Evolutionary conservation across 2,113 vertebrate genomes (phyloP).

Genomic region (Gymnogyps californianus): DNA sequence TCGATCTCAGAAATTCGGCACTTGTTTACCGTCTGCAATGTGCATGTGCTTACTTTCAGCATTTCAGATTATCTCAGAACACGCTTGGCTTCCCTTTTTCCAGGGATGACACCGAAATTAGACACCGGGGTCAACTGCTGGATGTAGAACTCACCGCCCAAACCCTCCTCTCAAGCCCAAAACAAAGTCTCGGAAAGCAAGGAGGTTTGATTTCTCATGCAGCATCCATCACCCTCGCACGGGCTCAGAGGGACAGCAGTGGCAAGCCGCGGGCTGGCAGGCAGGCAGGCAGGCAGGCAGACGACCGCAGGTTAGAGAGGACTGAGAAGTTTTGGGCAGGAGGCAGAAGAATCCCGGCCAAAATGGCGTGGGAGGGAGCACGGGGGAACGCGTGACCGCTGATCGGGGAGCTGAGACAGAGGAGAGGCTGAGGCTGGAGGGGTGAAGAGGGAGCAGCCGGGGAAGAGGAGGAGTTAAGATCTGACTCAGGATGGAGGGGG

Average conservation of each 20-base stretch:
- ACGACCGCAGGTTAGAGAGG: not conserved
- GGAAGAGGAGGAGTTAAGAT: not conserved
- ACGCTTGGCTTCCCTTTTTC: not conserved
- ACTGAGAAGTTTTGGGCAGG: not conserved
- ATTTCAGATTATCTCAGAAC: not conserved
- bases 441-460: not conserved
- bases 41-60: not conserved
- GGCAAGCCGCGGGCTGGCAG: not conserved
- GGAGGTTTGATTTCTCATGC: not conserved
- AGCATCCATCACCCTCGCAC: fast-evolving
- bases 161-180: not conserved
- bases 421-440: not conserved
- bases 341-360: not conserved
- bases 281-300: not conserved
- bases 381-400: fast-evolving
- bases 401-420: not conserved
- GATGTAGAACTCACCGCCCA: not conserved
- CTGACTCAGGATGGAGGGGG: not conserved
- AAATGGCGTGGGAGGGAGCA: not conserved
- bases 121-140: fast-evolving
- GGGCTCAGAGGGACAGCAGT: not conserved
- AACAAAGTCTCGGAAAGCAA: too few relatives aligned
- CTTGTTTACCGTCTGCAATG: not conserved
- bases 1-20: not conserved
- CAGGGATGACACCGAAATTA: not conserved